Base-by-base conservation (phyloP, 1,140 invertebrate species). In the Venustaconcha ellipsiformis region DNA sequence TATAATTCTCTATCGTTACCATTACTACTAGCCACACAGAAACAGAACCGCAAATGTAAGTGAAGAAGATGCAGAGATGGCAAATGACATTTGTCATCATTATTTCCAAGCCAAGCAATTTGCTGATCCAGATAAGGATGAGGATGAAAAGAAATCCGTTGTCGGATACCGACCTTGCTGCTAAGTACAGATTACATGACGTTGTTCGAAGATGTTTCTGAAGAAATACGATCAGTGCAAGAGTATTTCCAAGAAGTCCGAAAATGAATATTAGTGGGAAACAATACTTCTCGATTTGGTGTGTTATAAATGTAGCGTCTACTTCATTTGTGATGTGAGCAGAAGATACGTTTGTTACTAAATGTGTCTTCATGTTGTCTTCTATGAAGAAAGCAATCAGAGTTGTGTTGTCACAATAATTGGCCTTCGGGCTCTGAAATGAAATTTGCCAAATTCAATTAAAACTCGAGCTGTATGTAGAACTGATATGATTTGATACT, bases 111-210 rank as follows among this genome's bases (percentile, higher is more conserved):
- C 89, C 90, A 0, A 91, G 68, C 0, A 87, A 87, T 14, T 92
- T 91, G 14, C 72, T 77, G 11, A 92, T 70, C 92, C 92, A 93
- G 0, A 92, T 91, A 26, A 82, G 57, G 57, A 83, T 74, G 14
- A 86, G 68, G 17, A 78, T 72, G 0, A 72, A 14, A 15, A 86
- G 76, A 57, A 86, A 86, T 14, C 79, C 79, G 11, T 79, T 78
- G 70, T 84, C 83, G 2, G 78, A 78, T n/a, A 82, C 2, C 20
- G 78, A 82, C 20, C 82, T 80, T 13, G 76, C 80, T 1, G 81
- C 82, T 48, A 86, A 71, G 72, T 84, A 86, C 17, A 83, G 67
- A 56, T 80, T 82, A 56, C 83, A 86, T 1, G 84, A 84, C 0
- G 80, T 81, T 1, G 30, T 69, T 0, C 80, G 30, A 20, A 84